phyloP scores from a whole-genome alignment of 1,140 invertebrate genomes.

The Aphis craccivora region DNA sequence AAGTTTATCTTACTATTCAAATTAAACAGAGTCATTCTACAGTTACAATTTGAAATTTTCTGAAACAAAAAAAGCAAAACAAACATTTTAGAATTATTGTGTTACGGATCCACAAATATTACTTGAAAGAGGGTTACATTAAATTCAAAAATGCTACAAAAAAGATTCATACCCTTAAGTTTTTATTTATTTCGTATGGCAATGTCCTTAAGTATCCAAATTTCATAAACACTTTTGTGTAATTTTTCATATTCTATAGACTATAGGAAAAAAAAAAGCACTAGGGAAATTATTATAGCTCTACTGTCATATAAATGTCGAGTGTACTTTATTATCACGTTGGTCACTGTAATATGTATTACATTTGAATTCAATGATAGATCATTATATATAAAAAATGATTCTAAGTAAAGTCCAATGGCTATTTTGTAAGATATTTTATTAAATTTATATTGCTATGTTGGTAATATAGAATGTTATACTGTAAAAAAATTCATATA shows the following conservation, averaged over 20 bases:
- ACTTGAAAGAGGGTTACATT: background rate
- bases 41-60: slow-evolving; percentile 1
- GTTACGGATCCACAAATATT: background rate
- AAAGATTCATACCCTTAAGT: background rate
- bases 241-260: background rate
- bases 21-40: background rate
- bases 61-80: slow-evolving; percentile 12
- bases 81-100: background rate
- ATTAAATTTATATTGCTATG: too few species aligned
- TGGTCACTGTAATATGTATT: background rate
- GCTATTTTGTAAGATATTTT: too few species aligned
- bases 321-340: background rate
- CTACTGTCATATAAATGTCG: background rate
- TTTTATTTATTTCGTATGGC: too few species aligned
- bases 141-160: background rate
- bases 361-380: background rate
- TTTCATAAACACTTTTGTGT: background rate
- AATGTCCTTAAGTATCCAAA: background rate
- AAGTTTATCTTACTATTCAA: background rate
- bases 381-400: background rate
- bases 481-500: background rate
- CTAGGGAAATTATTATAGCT: background rate
- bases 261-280: background rate
- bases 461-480: too few species aligned
- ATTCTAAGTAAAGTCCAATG: background rate